Base-by-base conservation (phyloP, 2,888 invertebrate species). In the Watsonalla cultraria region DNA sequence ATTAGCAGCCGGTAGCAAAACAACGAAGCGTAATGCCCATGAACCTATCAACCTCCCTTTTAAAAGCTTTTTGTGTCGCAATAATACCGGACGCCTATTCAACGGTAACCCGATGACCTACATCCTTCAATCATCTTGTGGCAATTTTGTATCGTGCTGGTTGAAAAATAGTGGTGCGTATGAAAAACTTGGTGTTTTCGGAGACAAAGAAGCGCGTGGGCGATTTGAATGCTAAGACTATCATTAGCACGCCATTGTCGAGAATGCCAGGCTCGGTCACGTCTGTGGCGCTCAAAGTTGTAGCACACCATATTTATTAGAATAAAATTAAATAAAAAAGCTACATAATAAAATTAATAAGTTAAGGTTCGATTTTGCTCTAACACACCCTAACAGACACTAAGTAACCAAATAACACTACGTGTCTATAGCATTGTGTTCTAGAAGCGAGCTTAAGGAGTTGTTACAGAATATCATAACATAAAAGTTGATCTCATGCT, bases 171-270 rank as follows among this genome's bases (percentile, higher is more conserved):
- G 79, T 72, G 71, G 57, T 71, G 80, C 77, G 72, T 74, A 81
- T 77, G 82, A 84, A 89, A 87, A 89, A 83, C 74, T 72, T 63
- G 54, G 65, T 68, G 76, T 60, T 83, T 86, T 80, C 58, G 86
- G 85, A 90, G 87, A 90, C 90, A 90, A 90, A 82, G 85, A 60
- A 64, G 70, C 66, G 76, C 82, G 89, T 86, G 82, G 89, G 87
- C 80, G 84, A 85, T 81, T 79, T 85, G 86, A 89, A 89, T 89
- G 89, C 76, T 88, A 88, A 86, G 83, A 83, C 79, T 76, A 84
- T 89, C 90, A 90, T 90, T 90, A 90, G 87, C 64, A 65, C 47
- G 63, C 83, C 74, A 86, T 90, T 90, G 90, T 84, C 70, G 75
- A 70, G 78, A 84, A 82, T 80, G 82, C 79, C 81, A 77, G 74